Evolutionary conservation across 2,888 invertebrate species (phyloP).

Genomic region (Priapulus caudatus): DNA sequence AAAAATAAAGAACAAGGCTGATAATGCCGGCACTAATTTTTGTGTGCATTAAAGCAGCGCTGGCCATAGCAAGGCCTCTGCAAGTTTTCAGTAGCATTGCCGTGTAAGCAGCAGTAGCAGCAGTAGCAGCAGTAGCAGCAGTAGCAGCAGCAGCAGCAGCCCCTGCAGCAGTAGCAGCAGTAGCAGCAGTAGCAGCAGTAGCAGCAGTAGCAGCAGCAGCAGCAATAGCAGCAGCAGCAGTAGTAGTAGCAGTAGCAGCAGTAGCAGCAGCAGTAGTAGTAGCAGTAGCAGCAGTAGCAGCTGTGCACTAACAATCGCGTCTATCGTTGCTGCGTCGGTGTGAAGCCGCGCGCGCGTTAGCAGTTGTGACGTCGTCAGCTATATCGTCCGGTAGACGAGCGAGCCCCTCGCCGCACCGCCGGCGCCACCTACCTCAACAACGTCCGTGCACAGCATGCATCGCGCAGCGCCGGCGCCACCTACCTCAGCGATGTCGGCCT

Average conservation of each 20-base stretch:
- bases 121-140: conserved; percentile 3
- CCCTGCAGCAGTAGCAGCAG: background rate
- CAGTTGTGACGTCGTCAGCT: too few species aligned
- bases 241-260: conserved; percentile 3
- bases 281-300: conserved; percentile 3
- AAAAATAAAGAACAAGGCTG: too few species aligned
- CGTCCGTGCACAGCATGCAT: background rate
- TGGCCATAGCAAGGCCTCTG: too few species aligned
- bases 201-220: conserved; percentile 3
- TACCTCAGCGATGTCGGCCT: conserved; percentile 84
- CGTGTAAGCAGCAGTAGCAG: background rate
- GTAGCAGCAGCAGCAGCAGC: conserved; percentile 3
- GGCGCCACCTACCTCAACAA: background rate
- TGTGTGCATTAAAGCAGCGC: too few species aligned
- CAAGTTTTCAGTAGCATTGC: too few species aligned
- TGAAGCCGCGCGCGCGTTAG: too few species aligned
- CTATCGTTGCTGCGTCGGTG: too few species aligned
- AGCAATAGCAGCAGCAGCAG: conserved; percentile 3
- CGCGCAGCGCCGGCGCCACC: too few species aligned
- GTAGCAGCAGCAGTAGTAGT: conserved; percentile 3
- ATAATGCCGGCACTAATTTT: too few species aligned
- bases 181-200: conserved; percentile 3
- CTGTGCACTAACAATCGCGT: too few species aligned
- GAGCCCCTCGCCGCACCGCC: too few species aligned
- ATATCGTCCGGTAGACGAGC: too few species aligned